These are phyloP conservation scores for Solenodon paradoxus DNA, from an alignment of 2,113 vertebrate genomes.

Conservation along the genomic window DNA sequence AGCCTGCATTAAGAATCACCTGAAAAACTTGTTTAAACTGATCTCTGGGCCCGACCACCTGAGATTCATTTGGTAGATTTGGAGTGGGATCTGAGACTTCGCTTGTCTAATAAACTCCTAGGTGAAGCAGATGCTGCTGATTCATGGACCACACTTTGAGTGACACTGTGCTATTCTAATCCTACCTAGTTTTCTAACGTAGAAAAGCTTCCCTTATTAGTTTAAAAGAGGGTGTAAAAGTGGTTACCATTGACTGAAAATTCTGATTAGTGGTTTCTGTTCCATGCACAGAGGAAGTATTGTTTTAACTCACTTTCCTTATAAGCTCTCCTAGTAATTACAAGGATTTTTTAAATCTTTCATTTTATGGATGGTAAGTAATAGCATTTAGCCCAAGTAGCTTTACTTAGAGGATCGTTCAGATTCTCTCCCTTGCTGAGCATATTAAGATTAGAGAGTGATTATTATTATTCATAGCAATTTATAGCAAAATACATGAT, in stretches of 20 bases:
- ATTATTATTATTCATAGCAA: background rate
- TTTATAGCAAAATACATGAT: background rate
- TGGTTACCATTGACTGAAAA: background rate
- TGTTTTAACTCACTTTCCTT: slow-evolving; percentile 38
- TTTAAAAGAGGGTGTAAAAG: background rate
- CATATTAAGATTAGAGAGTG: slow-evolving; percentile 1
- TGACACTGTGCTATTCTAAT: background rate
- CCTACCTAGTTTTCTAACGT: background rate
- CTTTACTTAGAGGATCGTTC: slow-evolving; percentile 8
- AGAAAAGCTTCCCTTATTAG: background rate
- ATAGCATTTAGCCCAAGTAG: background rate
- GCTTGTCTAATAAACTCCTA: background rate
- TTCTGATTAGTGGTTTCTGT: background rate
- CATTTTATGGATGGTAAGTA: background rate
- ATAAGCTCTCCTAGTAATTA: slow-evolving; percentile 13
- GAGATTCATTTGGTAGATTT: background rate
- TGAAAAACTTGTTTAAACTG: background rate
- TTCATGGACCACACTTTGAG: background rate
- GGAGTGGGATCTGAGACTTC: background rate
- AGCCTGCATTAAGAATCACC: background rate
- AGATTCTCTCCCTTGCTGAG: background rate
- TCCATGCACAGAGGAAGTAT: background rate
- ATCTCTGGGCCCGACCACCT: background rate
- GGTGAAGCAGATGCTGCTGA: background rate
- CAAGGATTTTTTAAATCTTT: slow-evolving; percentile 29